Percentiles rank a stretch among this genome's conserved stretches.
These are phyloP conservation scores for Mionectes macconnelli DNA, from an alignment of 2,113 vertebrate species.

Conservation along the genomic window DNA sequence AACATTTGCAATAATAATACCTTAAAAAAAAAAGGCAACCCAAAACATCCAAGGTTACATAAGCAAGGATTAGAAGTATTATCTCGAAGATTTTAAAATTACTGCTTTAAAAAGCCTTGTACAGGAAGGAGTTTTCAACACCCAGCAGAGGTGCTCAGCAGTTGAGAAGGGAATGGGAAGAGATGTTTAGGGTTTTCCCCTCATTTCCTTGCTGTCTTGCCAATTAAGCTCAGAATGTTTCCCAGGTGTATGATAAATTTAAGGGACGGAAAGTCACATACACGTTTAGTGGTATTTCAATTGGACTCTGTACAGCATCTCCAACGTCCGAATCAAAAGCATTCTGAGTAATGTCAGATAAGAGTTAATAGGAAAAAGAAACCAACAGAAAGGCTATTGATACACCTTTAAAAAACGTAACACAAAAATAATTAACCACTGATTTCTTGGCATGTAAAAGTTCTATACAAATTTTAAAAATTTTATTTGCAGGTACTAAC, in stretches of 20 bases:
- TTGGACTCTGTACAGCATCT: not conserved
- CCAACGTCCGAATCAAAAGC: not conserved
- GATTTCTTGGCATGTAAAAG: constrained; percentile 60
- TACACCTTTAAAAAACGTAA: constrained; percentile 26
- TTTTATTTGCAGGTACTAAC: constrained; percentile 70
- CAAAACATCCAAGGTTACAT: not conserved
- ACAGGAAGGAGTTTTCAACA: not conserved
- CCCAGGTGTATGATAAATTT: not conserved
- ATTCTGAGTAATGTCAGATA: not conserved
- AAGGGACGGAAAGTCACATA: not conserved
- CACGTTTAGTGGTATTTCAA: not conserved
- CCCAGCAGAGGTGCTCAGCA: not conserved
- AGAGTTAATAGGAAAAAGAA: not conserved
- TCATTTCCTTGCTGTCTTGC: not conserved
- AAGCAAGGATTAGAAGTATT: not conserved
- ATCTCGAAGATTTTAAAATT: not conserved
- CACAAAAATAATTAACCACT: constrained; percentile 62
- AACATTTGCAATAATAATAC: not conserved
- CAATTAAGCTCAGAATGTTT: not conserved
- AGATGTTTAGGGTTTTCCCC: not conserved
- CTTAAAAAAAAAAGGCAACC: not conserved
- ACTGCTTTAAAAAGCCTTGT: not conserved
- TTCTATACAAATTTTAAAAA: constrained; percentile 69
- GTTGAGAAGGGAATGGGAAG: not conserved
- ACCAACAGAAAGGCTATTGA: constrained; percentile 12